Evolutionary conservation across 1,140 invertebrate species (phyloP), one percentile per base, ranked within the genome.

Genomic region (Drosophila truncata): DNA sequence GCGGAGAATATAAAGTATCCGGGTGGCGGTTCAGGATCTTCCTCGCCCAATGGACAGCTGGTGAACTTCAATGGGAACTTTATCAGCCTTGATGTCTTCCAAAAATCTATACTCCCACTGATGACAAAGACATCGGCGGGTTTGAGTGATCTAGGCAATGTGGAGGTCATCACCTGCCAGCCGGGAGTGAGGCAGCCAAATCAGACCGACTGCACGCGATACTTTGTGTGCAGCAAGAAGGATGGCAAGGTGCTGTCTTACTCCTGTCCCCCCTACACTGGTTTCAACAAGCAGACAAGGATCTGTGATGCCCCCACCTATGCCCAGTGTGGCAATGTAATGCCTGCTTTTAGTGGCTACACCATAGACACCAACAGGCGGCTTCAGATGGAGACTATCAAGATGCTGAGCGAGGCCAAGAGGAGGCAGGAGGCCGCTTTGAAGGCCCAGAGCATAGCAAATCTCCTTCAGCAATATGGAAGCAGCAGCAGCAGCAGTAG

Each of bases 191-290:
- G 94, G 5, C 88, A 94, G 33, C 91, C 93, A 4, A 94, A 94
- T 82, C 63, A 55, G 16, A 94, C 94, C 0, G 93, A 94, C 55
- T 94, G 94, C 47, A 92, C 83, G 0, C 94, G 91, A n/a, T 94
- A 94, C 65, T 94, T 94, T 60, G 93, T 92, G 0, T 94, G 94
- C 62, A 93, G 93, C 60, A 93, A 93, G 23, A 92, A 92, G 73
- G 92, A 86, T 35, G 92, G 93, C 23, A 85, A 88, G 46, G 78
- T 94, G 0, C 55, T 91, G 1, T 91, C 93, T 33, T 94, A 94
- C 67, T 91, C 91, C 4, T 94, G 94, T 77, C 94, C 94, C 0
- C 75, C 85, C 8, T 91, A 93, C 18, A 94, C 94, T 0, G 94
- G 93, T 0, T 94, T 94, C 57, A 94, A 94, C 66, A 62, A 81